A percentile compares a stretch with the other conserved stretches of the same genome.
These are phyloP conservation scores for Tretioscincus oriximinensis DNA, from an alignment of 2,113 vertebrate species.

Conservation along the genomic window DNA sequence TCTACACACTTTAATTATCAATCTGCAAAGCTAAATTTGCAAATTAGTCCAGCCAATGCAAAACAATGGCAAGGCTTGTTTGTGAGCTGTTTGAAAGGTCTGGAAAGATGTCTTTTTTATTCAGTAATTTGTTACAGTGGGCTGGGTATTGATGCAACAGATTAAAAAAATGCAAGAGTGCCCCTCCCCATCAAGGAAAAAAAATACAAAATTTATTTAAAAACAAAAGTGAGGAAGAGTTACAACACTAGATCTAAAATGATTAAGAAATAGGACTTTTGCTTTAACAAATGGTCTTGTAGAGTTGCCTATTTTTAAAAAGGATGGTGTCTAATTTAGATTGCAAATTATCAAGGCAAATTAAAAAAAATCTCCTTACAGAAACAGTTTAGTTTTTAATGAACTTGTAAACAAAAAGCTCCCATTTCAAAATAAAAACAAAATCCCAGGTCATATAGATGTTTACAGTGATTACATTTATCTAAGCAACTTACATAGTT, in stretches of 20 bases:
- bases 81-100: slow-evolving; percentile 53
- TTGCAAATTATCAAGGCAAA: slow-evolving; percentile 77
- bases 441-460: slow-evolving; percentile 83
- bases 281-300: slow-evolving; percentile 72
- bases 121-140: slow-evolving; percentile 60
- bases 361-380: slow-evolving; percentile 75
- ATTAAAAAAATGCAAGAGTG: slow-evolving; percentile 69
- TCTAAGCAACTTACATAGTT: slow-evolving; percentile 92
- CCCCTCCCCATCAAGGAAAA: slow-evolving; percentile 70
- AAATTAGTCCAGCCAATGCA: slow-evolving; percentile 65
- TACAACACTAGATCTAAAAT: slow-evolving; percentile 73
- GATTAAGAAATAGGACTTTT: slow-evolving; percentile 71
- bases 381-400: slow-evolving; percentile 83
- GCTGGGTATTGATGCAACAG: slow-evolving; percentile 69
- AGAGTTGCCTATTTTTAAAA: slow-evolving; percentile 67
- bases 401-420: slow-evolving; percentile 87
- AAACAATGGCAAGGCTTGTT: slow-evolving; percentile 41
- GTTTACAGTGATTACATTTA: slow-evolving; percentile 90
- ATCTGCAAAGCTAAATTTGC: slow-evolving; percentile 55
- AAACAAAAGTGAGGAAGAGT: slow-evolving; percentile 73
- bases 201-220: slow-evolving; percentile 72
- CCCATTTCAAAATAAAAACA: slow-evolving; percentile 82
- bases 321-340: slow-evolving; percentile 72
- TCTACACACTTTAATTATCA: slow-evolving; percentile 68
- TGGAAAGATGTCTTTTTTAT: slow-evolving; percentile 61